Base-by-base conservation (phyloP, 2,888 invertebrate species). In the Noctua janthe region DNA sequence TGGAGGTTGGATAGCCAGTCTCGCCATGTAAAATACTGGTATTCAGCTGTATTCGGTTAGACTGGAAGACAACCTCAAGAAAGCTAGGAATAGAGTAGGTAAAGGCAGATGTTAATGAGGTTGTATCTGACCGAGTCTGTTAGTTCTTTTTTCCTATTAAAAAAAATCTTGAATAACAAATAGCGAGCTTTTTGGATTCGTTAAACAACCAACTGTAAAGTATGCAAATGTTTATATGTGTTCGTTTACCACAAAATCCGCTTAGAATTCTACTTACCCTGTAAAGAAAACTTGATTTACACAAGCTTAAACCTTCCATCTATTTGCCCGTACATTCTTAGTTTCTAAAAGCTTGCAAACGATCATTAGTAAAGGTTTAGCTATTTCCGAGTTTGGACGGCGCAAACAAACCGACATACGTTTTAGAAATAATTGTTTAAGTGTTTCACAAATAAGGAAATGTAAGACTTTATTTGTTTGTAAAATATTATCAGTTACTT, bases 371-470 rank as follows among this genome's bases (percentile, higher is more conserved):
- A 74, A 76, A 76, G 75, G 72, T 70, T 78, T 71, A 87, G 77
- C 64, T 39, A 43, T 88, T 88, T 83, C 77, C 64, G 54, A 89
- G 83, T 77, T 89, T 88, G 59, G 56, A 13, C n/a, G 47, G 49
- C 15, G 74, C 76, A 82, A 78, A 82, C 78, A 89, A 73, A 80
- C 78, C 35, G 47, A 85, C 76, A 73, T 75, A 73, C 51, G 72
- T 85, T 80, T 85, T 78, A 88, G 88, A 78, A 88, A 80, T 87
- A 88, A 88, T 87, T 88, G 76, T 72, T 77, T 82, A 85, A 87
- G 90, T 85, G 76, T 51, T 71, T 35, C 43, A 73, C 86, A 80
- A 90, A 88, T 72, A 88, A 76, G 90, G 85, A 84, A 86, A 78
- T 51, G 56, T 74, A 67, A 13, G 51, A 35, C 17, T 87, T 59